Evolutionary conservation across 2,113 vertebrate species (phyloP).

Genomic region (Sporophila hypoxantha): DNA sequence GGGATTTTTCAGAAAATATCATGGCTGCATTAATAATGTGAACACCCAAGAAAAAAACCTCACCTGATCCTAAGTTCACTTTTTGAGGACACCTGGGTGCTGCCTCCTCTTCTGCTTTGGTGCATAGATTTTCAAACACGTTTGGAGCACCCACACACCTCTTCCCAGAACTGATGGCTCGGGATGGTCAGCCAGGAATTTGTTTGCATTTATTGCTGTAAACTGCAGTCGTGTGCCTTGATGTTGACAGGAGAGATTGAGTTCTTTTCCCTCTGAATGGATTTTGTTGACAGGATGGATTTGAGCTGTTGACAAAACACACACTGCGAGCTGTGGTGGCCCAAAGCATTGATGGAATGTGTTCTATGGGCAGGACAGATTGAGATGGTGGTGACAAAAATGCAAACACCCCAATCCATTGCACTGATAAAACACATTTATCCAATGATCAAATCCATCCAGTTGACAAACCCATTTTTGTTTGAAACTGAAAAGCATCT

Average conservation of each 20-base stretch:
- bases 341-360: conserved; percentile 18
- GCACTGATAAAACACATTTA: conserved; percentile 36
- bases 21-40: not conserved
- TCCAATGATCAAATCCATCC: conserved; percentile 20
- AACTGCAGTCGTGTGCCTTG: fast-evolving
- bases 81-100: not conserved
- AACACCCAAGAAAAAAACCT: not conserved
- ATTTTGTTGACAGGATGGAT: conserved; percentile 57
- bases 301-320: conserved; percentile 40
- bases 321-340: conserved; percentile 4
- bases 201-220: not conserved
- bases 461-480: conserved; percentile 30
- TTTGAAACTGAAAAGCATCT: not conserved
- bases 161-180: not conserved
- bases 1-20: too few relatives aligned
- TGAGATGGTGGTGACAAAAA: conserved; percentile 49
- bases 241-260: conserved; percentile 54
- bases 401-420: conserved; percentile 55
- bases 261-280: conserved; percentile 19
- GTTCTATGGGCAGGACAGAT: conserved; percentile 38
- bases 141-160: not conserved
- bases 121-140: not conserved
- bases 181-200: not conserved
- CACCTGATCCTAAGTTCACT: not conserved
- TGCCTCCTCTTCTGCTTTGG: not conserved